These are phyloP conservation scores for Lindbergichthys nudifrons DNA, from an alignment of 2,797 vertebrate species.

Conservation along the genomic window DNA sequence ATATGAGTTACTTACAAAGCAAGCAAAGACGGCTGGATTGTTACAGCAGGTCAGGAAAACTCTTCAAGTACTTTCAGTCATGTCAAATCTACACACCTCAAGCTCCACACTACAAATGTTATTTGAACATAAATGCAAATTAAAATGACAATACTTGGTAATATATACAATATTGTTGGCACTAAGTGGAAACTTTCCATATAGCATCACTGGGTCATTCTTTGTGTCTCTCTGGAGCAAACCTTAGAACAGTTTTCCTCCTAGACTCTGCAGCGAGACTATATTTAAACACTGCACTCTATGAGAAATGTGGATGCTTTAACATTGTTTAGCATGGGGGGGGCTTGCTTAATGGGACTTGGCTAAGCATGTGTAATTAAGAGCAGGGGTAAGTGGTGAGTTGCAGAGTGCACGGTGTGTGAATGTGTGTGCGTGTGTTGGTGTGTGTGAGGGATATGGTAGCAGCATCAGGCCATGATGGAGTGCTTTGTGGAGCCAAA, in stretches of 20 bases:
- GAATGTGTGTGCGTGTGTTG: conserved; percentile 35
- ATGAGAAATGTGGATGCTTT: conserved; percentile 75
- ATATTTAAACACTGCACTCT: conserved; percentile 65
- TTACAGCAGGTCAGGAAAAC: neutral
- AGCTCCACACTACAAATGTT: neutral
- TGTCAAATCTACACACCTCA: neutral
- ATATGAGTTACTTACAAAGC: neutral
- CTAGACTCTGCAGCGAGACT: conserved; percentile 59
- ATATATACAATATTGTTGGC: neutral
- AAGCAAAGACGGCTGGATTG: no score
- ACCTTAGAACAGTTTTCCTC: conserved; percentile 63
- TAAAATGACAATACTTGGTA: neutral
- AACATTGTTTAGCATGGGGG: conserved; percentile 75
- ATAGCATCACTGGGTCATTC: conserved; percentile 26
- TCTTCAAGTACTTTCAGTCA: neutral
- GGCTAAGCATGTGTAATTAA: conserved; percentile 88
- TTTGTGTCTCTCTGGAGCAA: conserved; percentile 47
- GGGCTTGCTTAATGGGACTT: conserved; percentile 80
- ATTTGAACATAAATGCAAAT: conserved; percentile 11
- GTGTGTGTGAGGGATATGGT: conserved; percentile 65
- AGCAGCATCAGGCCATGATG: conserved; percentile 92
- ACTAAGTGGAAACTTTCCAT: conserved; percentile 3
- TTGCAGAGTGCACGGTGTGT: conserved; percentile 63
- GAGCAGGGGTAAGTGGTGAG: conserved; percentile 79
- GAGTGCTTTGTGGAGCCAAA: conserved; percentile 93